A percentile compares a stretch with the other conserved stretches of the same genome.
These are phyloP conservation scores for Bos javanicus DNA, from an alignment of 2,113 vertebrate genomes.

Conservation along the genomic window DNA sequence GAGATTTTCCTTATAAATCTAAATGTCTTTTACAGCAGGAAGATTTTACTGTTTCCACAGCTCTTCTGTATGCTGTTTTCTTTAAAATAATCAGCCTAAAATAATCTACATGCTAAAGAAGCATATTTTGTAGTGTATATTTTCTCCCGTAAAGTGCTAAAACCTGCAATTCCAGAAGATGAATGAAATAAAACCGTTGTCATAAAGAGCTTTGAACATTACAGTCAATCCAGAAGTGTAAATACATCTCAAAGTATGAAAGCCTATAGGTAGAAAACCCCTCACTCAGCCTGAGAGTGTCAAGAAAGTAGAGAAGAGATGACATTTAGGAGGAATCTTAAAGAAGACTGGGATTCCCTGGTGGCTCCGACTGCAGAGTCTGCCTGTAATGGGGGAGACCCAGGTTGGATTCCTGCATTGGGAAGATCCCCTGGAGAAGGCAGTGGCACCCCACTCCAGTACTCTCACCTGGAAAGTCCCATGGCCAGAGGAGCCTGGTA, in stretches of 20 bases:
- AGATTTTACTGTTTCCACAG: neutral
- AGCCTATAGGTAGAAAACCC: neutral
- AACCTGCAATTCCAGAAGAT: neutral
- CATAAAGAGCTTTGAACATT: neutral
- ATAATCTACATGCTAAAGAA: neutral
- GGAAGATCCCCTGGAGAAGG: neutral
- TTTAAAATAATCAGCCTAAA: neutral
- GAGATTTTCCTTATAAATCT: neutral
- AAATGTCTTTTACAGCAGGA: neutral
- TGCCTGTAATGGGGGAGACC: neutral
- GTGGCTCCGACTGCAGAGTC: neutral
- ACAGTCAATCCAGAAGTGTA: neutral
- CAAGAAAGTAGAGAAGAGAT: neutral
- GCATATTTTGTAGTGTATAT: neutral
- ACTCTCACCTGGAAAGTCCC: neutral
- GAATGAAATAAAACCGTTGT: neutral
- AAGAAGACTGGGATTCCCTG: neutral
- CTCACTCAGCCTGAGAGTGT: neutral
- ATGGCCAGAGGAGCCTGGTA: neutral
- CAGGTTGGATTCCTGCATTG: neutral
- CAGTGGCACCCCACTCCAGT: neutral
- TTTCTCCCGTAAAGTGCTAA: neutral
- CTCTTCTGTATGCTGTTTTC: neutral
- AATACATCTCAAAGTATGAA: neutral
- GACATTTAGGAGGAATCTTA: neutral